Evolutionary conservation across 2,113 vertebrate genomes (phyloP).

Genomic region (Eulacestoma nigropectus): DNA sequence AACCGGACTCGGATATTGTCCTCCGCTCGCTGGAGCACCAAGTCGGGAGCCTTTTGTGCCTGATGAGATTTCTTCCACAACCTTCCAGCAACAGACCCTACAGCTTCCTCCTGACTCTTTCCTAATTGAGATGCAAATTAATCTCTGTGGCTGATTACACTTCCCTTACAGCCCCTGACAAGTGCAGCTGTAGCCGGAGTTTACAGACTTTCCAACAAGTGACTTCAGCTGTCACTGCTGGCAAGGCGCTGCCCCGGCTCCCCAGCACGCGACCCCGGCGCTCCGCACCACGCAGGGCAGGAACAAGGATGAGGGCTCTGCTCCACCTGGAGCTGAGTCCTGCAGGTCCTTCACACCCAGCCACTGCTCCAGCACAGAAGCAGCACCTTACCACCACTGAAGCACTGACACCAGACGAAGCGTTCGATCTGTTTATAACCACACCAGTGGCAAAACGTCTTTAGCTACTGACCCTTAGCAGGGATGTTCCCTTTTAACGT

Average conservation of each 20-base stretch:
- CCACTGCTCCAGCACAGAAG: rapidly evolving
- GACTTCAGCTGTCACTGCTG: conserved; percentile 77
- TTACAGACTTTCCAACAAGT: conserved; percentile 81
- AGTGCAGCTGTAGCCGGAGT: conserved; percentile 91
- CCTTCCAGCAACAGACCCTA: conserved; percentile 75
- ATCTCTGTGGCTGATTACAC: conserved; percentile 92
- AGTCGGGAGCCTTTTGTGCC: conserved; percentile 80
- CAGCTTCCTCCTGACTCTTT: conserved; percentile 77
- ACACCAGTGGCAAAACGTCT: rapidly evolving
- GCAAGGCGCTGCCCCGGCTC: conserved; percentile 23
- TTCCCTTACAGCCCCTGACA: conserved; percentile 90
- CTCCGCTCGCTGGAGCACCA: conserved; percentile 77
- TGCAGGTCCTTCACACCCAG: not conserved
- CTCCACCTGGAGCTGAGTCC: rapidly evolving
- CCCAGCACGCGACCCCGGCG: not conserved
- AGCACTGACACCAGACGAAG: rapidly evolving
- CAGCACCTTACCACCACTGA: rapidly evolving
- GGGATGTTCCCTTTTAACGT: not conserved
- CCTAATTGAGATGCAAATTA: conserved; percentile 96
- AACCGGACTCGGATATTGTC: conserved; percentile 80
- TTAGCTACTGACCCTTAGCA: not conserved
- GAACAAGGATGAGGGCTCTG: not conserved
- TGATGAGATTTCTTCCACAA: conserved; percentile 84
- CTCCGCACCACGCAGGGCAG: not conserved
- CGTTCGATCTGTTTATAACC: rapidly evolving